Evolutionary conservation across 2,888 invertebrate species (phyloP), one percentile per base, ranked within the genome.

Genomic region (Kuschelorhynchus macadamiae): DNA sequence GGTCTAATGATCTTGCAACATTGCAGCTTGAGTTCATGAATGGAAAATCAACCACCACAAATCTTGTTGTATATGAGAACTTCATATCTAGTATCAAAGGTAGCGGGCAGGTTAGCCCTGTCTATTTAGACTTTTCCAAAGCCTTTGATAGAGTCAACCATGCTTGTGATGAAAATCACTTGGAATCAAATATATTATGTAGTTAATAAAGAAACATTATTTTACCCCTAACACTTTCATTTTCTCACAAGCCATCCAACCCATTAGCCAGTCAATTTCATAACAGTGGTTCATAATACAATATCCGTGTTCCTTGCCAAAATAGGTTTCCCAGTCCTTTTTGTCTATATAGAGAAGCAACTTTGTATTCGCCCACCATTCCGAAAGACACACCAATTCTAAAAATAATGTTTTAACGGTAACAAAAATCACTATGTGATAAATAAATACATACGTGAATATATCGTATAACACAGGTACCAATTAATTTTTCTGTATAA

Each of bases 201-300:
- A 9, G 5, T 30, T 30, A 30, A 30, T 7, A 7, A 30, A 30
- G n/a, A n/a, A n/a, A n/a, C n/a, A n/a, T n/a, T n/a, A 7, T 30
- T 91, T 88, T 85, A 94, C 94, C 78, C 96, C 97, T 74, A 97
- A 86, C 72, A 95, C 89, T 74, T 87, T 84, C 73, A 92, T 87
- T 76, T 93, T 86, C 76, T 97, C 96, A 78, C 93, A 91, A 75
- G 95, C 89, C 81, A 96, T 90, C 96, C 96, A 97, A 16, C 96
- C 95, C 84, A 94, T 91, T 0, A 98, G 86, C 97, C 97, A 97
- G 83, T 98, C 98, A 75, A 96, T 91, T 86, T 98, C 97, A 83
- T 95, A 97, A 39, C 92, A 91, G 79, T 98, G 97, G 83, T 98
- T 98, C 94, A 97, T 95, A 53, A 97, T 86, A 50, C 95, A 89